phyloP scores from a whole-genome alignment of 2,113 vertebrate genomes.

The Anser brachyrhynchus region DNA sequence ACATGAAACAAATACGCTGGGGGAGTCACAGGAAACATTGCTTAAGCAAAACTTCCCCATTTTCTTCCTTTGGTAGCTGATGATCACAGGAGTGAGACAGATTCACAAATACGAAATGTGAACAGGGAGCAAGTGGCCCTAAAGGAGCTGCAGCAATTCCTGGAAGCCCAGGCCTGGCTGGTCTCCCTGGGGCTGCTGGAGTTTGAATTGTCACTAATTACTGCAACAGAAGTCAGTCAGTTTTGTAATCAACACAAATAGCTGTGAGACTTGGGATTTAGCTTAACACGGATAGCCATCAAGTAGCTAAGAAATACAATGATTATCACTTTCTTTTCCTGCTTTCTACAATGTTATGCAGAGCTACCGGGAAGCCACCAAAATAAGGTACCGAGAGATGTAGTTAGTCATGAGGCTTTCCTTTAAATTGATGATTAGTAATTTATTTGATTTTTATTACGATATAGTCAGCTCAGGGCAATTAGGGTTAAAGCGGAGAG shows the following conservation, averaged over 20 bases:
- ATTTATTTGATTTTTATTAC: neutral
- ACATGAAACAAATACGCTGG: neutral
- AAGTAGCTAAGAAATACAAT: conserved; percentile 6
- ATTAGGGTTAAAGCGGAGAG: neutral
- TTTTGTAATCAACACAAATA: neutral
- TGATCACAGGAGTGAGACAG: neutral
- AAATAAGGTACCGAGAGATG: conserved; percentile 66
- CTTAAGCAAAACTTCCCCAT: neutral
- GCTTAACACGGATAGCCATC: neutral
- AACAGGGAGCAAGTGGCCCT: conserved; percentile 74
- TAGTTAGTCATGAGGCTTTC: neutral
- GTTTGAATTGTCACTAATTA: conserved; percentile 27
- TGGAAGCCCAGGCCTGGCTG: conserved; percentile 80
- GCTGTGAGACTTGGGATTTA: neutral
- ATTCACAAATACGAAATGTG: neutral
- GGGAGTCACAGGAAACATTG: neutral
- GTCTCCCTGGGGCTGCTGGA: conserved; percentile 75
- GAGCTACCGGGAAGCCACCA: conserved; percentile 73
- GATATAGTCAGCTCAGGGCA: neutral
- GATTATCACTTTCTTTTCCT: conserved; percentile 2
- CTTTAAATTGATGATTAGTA: neutral
- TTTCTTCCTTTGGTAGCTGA: neutral
- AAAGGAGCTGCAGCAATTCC: conserved; percentile 79
- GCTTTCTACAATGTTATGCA: conserved; percentile 76
- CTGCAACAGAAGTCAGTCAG: neutral